Conservation (phyloP, 2,113 vertebrate genomes). For the Puntigrus tetrazona region DNA sequence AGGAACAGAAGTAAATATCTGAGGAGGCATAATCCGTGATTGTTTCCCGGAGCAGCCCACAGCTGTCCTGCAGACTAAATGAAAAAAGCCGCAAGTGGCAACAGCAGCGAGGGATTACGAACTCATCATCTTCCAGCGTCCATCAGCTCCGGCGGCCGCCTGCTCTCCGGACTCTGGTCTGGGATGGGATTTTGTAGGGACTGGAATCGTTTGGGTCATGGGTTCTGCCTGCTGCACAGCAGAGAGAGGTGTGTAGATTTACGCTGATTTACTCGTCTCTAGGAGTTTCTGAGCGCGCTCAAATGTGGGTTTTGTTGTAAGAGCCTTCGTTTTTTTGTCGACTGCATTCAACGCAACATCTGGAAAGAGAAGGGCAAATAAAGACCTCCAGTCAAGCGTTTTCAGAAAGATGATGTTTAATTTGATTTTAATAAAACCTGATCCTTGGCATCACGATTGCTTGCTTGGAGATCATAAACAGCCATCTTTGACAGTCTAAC, state of each 20-base stretch:
- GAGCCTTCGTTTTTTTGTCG: no score
- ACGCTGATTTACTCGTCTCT: background rate
- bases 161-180: conserved; percentile 48
- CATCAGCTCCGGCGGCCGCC: background rate
- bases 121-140: conserved; percentile 24
- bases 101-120: conserved; percentile 59
- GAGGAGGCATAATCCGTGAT: conserved; percentile 72
- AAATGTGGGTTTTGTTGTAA: background rate
- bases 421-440: background rate
- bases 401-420: background rate
- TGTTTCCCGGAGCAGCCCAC: conserved; percentile 68
- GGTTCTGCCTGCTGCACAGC: conserved; percentile 81
- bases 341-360: no score
- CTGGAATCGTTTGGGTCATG: conserved; percentile 76
- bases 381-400: no score
- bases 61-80: conserved; percentile 74
- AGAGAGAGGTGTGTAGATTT: conserved; percentile 81
- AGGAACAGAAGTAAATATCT: conserved; percentile 63
- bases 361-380: background rate
- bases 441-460: background rate
- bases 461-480: background rate
- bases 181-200: conserved; percentile 67
- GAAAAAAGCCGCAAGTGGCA: conserved; percentile 53
- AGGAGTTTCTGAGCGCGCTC: background rate
- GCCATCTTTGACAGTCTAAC: background rate